Evolutionary conservation across 1,140 invertebrate species (phyloP).

Genomic region (Leptinotarsa defecta): DNA sequence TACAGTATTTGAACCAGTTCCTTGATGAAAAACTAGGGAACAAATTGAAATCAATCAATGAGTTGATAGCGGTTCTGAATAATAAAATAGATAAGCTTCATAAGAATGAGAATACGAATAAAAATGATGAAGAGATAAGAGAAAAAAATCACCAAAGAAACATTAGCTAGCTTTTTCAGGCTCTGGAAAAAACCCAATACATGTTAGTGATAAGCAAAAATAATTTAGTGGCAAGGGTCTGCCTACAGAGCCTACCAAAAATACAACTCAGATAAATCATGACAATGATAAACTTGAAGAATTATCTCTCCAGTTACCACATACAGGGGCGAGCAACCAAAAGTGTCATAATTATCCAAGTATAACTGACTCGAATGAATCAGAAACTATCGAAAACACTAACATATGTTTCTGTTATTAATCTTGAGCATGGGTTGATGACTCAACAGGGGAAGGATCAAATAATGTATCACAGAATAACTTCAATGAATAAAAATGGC

Average conservation of each 20-base stretch:
- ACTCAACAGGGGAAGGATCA: neutral
- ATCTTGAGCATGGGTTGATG: neutral
- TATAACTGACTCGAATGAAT: conserved; percentile 8
- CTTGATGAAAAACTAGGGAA: conserved; percentile 4
- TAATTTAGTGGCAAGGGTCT: too few relatives aligned
- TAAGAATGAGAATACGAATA: neutral
- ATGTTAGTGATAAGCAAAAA: conserved; percentile 3
- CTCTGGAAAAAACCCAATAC: neutral
- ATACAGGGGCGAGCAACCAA: conserved; percentile 14
- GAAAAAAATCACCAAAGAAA: conserved; percentile 11
- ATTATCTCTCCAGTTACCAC: neutral
- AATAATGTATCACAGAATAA: neutral
- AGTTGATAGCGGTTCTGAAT: neutral
- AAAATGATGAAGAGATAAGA: conserved; percentile 13
- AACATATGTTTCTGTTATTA: neutral
- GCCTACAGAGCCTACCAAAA: conserved; percentile 1
- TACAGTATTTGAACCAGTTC: conserved; percentile 3
- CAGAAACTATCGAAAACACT: neutral
- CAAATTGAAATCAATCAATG: conserved; percentile 2
- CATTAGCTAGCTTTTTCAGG: conserved; percentile 1
- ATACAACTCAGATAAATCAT: neutral
- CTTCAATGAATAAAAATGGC: too few relatives aligned
- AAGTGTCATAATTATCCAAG: conserved; percentile 12
- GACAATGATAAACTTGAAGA: conserved; percentile 11
- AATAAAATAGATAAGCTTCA: conserved; percentile 15